Base-by-base conservation (phyloP, 2,888 invertebrate species). In the Agrenia bidenticulata region DNA sequence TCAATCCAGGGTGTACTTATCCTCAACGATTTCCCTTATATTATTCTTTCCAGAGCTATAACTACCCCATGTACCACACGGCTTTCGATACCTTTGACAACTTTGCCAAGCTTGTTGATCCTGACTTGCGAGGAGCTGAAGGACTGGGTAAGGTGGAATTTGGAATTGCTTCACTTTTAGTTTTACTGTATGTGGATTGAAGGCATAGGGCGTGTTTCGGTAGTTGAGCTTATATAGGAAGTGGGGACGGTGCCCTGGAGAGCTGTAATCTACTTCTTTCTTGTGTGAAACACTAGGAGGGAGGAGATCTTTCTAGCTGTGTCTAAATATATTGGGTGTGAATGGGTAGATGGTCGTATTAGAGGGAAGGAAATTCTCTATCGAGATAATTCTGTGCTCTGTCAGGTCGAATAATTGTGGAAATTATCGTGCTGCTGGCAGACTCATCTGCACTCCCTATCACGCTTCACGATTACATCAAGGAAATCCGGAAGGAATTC, bases 31-130 rank as follows among this genome's bases (percentile, higher is more conserved):
- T 32, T 32, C 32, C 32, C 11, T 32, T 32, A 32, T 32, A 32
- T n/a, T n/a, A 32, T 32, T 32, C 32, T 23, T 66, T 66, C 13
- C 68, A 76, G 76, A 67, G 60, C n/a, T 72, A 66, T 56, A 73
- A 76, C 65, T 76, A 76, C 51, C 75, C 76, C 7, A 54, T 74
- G 19, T 72, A 67, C 64, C 67, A 74, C 60, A 76, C 76, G 2
- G 69, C 73, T 15, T 76, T 71, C 61, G 76, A 76, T 60, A 75
- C 73, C 27, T 76, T 69, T 66, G 75, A 75, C 4, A 76, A 75
- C 65, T 75, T 75, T 64, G 72, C 58, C 7, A 65, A 69, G 37
- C 66, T 72, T 55, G 73, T 73, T 45, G 76, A 76, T 59, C 67
- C 74, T 2, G 66, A 61, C 57, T 75, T 75, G 49, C 70, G 67